Evolutionary conservation across 2,888 invertebrate genomes (phyloP).

Genomic region (Helleia helle): DNA sequence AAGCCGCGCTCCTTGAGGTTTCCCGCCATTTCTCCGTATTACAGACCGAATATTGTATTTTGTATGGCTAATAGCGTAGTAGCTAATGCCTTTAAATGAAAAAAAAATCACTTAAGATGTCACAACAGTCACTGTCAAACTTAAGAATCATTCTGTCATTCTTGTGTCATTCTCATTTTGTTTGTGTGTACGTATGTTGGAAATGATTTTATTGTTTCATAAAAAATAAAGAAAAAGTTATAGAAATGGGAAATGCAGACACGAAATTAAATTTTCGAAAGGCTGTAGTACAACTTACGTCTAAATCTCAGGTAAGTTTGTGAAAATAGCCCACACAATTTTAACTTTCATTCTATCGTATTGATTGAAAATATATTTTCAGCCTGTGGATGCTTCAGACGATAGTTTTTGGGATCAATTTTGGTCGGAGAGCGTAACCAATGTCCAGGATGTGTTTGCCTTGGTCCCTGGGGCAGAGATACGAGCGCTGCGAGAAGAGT

Average conservation of each 20-base stretch:
- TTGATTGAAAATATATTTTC: conserved; percentile 34
- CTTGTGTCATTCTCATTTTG: background rate
- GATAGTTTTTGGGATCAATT: conserved; percentile 99
- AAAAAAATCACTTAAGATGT: too few relatives aligned
- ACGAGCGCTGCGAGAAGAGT: conserved; percentile 88
- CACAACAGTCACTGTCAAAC: too few relatives aligned
- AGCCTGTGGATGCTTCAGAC: conserved; percentile 94
- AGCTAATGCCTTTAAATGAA: too few relatives aligned
- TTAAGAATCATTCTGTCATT: background rate
- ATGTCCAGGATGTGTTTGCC: conserved; percentile 96
- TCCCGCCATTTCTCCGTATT: too few relatives aligned
- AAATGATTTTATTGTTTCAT: conserved; percentile 44
- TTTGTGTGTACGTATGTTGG: conserved; percentile 38
- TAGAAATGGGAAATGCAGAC: conserved; percentile 96
- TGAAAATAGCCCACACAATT: conserved; percentile 18
- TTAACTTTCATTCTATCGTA: conserved; percentile 11
- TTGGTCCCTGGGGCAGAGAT: conserved; percentile 97
- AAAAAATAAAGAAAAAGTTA: conserved; percentile 26
- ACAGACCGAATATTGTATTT: too few relatives aligned
- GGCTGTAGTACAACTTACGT: conserved; percentile 97
- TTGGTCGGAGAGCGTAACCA: conserved; percentile 96
- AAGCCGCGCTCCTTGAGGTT: too few relatives aligned
- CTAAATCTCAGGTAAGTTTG: conserved; percentile 89
- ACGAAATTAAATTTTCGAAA: conserved; percentile 98
- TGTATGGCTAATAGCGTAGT: too few relatives aligned